Evolutionary conservation across 2,888 invertebrate genomes (phyloP).

Genomic region (Heliothis peltigera): DNA sequence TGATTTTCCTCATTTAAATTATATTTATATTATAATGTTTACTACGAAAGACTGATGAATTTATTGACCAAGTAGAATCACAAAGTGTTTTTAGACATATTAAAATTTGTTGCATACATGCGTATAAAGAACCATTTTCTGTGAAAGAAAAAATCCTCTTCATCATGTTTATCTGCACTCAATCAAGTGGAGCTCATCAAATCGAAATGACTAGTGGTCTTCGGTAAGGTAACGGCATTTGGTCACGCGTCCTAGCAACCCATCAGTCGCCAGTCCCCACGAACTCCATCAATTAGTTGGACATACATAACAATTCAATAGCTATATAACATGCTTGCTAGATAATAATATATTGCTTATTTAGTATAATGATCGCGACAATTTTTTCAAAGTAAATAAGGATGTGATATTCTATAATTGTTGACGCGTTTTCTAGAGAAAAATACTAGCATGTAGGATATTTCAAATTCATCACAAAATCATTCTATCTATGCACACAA

Average conservation of each 20-base stretch:
- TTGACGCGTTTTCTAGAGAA: constrained; percentile 36
- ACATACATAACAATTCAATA: constrained; percentile 36
- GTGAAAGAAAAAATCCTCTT: constrained; percentile 36
- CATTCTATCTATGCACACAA: constrained; percentile 9
- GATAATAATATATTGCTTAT: constrained; percentile 26
- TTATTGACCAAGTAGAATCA: constrained; percentile 3
- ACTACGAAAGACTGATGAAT: not conserved
- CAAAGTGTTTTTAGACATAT: constrained; percentile 23
- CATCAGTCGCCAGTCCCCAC: constrained; percentile 45
- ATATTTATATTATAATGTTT: constrained; percentile 6
- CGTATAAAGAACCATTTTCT: constrained; percentile 21
- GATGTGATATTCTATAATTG: constrained; percentile 21
- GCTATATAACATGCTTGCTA: constrained; percentile 35
- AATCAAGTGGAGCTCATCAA: constrained; percentile 71
- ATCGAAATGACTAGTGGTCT: constrained; percentile 74
- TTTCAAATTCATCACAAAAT: not conserved
- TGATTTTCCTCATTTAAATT: constrained; percentile 20
- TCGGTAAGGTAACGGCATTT: constrained; percentile 69
- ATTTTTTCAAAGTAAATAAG: constrained; percentile 26
- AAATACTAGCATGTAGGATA: constrained; percentile 30
- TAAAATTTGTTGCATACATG: constrained; percentile 25
- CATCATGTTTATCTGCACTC: constrained; percentile 58
- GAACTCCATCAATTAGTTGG: constrained; percentile 43
- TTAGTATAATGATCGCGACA: constrained; percentile 27
- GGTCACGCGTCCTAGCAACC: constrained; percentile 72